A percentile compares a stretch with the other conserved stretches of the same genome.
These are phyloP conservation scores for Pinna nobilis DNA, from an alignment of 1,140 invertebrate genomes.

Conservation along the genomic window DNA sequence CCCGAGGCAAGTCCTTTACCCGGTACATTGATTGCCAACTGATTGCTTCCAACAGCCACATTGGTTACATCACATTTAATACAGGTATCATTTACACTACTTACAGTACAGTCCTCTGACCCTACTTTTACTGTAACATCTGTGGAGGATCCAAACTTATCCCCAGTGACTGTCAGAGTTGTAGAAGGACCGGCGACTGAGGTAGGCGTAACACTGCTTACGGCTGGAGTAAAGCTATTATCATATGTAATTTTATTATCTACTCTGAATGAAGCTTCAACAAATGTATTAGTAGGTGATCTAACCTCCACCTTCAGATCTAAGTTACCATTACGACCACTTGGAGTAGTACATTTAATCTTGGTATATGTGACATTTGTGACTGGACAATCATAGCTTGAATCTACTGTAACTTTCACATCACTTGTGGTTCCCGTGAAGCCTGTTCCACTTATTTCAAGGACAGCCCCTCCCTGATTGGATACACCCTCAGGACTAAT, in stretches of 20 bases:
- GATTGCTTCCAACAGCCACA: slow-evolving; percentile 30
- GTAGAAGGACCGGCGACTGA: slow-evolving; percentile 26
- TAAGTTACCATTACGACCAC: slow-evolving; percentile 11
- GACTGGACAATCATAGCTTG: slow-evolving; percentile 31
- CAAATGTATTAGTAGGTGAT: not conserved
- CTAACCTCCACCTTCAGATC: slow-evolving; percentile 12
- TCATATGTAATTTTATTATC: slow-evolving; percentile 28
- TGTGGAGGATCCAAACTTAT: slow-evolving; percentile 39
- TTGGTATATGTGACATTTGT: slow-evolving; percentile 39
- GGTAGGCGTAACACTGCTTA: slow-evolving; percentile 43
- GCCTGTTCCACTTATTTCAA: slow-evolving; percentile 52
- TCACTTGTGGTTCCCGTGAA: slow-evolving; percentile 16
- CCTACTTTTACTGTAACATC: slow-evolving; percentile 48
- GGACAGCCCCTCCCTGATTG: slow-evolving; percentile 42
- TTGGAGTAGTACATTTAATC: slow-evolving; percentile 41
- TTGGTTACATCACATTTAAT: slow-evolving; percentile 43
- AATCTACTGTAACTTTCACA: slow-evolving; percentile 36
- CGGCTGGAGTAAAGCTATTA: slow-evolving; percentile 45
- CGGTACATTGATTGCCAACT: slow-evolving; percentile 36
- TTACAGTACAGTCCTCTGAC: slow-evolving; percentile 32
- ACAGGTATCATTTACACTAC: slow-evolving; percentile 32
- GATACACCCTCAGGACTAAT: slow-evolving; percentile 51
- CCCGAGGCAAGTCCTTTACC: slow-evolving; percentile 22
- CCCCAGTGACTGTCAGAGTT: slow-evolving; percentile 49
- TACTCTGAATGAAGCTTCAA: not conserved